phyloP scores from a whole-genome alignment of 2,888 invertebrate species.

The Notodonta dromedarius region DNA sequence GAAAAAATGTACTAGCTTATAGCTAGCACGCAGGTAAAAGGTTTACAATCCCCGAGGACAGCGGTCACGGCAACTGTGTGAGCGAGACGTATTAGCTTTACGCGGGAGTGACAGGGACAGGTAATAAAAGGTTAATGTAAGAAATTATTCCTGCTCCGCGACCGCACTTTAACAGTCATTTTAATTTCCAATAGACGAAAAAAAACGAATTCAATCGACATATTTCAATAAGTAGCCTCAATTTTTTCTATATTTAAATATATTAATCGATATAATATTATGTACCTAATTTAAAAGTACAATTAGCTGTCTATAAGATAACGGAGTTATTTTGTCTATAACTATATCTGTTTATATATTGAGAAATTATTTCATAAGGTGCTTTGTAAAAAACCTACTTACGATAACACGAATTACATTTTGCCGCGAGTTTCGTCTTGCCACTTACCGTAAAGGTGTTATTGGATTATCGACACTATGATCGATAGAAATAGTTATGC shows the following conservation, averaged over 20 bases:
- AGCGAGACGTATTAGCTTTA: too few species aligned
- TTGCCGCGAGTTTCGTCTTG: neutral
- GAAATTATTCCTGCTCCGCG: too few species aligned
- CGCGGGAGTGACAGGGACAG: too few species aligned
- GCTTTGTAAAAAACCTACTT: conserved; percentile 36
- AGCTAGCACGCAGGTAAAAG: too few species aligned
- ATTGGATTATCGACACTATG: neutral
- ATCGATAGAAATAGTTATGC: conserved; percentile 16
- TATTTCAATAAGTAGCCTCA: conserved; percentile 28
- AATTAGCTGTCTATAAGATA: conserved; percentile 61
- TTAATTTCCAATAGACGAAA: neutral
- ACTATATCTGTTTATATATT: conserved; percentile 39
- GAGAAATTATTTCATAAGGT: conserved; percentile 45
- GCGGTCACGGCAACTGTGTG: too few species aligned
- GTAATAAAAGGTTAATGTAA: too few species aligned
- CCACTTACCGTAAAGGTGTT: neutral
- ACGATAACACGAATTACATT: conserved; percentile 12
- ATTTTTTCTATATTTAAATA: conserved; percentile 26
- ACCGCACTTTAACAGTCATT: too few species aligned
- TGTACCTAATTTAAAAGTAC: conserved; percentile 62
- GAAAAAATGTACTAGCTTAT: too few species aligned
- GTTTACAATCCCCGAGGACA: too few species aligned
- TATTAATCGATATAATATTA: conserved; percentile 30
- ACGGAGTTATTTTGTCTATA: conserved; percentile 52
- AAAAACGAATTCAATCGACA: too few species aligned